Base-by-base conservation (phyloP, 2,797 vertebrate genomes). In the Hafferia zeledoni region DNA sequence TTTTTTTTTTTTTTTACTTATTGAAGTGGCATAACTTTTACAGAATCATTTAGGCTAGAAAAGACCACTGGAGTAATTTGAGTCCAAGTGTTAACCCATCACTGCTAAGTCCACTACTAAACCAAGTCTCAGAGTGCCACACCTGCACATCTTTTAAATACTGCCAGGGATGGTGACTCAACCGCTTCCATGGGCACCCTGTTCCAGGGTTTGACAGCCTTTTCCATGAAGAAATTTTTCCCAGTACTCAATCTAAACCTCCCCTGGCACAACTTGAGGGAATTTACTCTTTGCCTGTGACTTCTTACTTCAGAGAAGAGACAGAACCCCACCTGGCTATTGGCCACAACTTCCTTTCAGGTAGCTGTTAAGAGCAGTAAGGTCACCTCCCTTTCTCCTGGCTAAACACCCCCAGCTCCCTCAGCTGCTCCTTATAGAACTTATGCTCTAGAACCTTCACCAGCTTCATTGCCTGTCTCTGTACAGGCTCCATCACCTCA, bases 401-500 rank as follows among this genome's bases (percentile, higher is more conserved):
- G 19, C 19, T 53, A 5, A 64, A 43, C 17, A 52, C 1, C 6
- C 14, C 13, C 22, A 31, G 33, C 17, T 81, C 43, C 56, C 39
- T 53, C 23, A 53, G 77, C 19, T 22, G 4, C 13, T 71, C 19
- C 46, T 27, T 23, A 17, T 11, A 35, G 24, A n/a, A 28, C 28
- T 43, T 37, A 15, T 71, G 15, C 57, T 53, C n/a, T 6, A 27
- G 39, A 17, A 10, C 41, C 23, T 82, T 52, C 31, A 4, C 31
- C 33, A 43, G 46, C 19, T 65, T 35, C 0, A 0, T 53, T 82
- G 23, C 19, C 25, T 2, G 25, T 53, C 31, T 64, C 31, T 87
- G 46, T 64, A 11, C 31, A 2, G 0, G 0, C 10, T 16, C 23
- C 46, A 59, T 31, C 17, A 5, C 46, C 6, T 77, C 41, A 3